Evolutionary conservation across 2,888 invertebrate species (phyloP), one percentile per base, ranked within the genome.

Genomic region (Tigriopus californicus): DNA sequence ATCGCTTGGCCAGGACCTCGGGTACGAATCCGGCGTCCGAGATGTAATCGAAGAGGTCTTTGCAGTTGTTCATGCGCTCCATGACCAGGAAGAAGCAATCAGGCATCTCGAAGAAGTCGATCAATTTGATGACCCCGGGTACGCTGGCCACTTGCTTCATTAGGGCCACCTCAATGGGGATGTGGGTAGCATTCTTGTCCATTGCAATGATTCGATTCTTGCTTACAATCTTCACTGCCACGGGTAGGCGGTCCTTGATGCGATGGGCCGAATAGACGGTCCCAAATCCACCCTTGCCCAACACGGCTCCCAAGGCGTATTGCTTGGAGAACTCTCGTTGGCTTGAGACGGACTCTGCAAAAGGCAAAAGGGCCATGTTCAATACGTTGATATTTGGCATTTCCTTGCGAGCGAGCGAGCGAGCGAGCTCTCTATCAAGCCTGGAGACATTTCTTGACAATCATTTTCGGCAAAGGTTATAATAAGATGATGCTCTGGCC

Each of bases 1-100:
- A 71, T 61, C 67, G 66, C 54, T 70, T 65, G 22, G 73, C 70
- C 41, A 70, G 65, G 24, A 65, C 63, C 63, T 75, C 74, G 46
- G 64, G 64, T 15, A 75, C 65, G 20, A 70, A 67, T 51, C 72
- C 72, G 49, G 70, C 69, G 63, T 74, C 72, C 33, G 72, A 71
- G 62, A 76, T 75, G 64, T 70, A 76, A 66, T 75, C 75, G 67
- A 75, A 75, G 59, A 75, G 67, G 64, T 75, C 75, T 62, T 68
- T 69, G 13, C 41, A 18, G 52, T 59, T 52, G 18, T 15, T 61
- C n/a, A 73, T 72, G 22, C 71, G 66, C 62, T 75, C 73, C 74
- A 75, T 74, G 47, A 75, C 70, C 60, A 75, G 70, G 52, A 74
- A 66, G 65, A 69, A 76, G 61, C 70, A 68, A 62, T 71, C 68